Conservation (phyloP, 2,888 invertebrate species). For the Brassicogethes aeneus region DNA sequence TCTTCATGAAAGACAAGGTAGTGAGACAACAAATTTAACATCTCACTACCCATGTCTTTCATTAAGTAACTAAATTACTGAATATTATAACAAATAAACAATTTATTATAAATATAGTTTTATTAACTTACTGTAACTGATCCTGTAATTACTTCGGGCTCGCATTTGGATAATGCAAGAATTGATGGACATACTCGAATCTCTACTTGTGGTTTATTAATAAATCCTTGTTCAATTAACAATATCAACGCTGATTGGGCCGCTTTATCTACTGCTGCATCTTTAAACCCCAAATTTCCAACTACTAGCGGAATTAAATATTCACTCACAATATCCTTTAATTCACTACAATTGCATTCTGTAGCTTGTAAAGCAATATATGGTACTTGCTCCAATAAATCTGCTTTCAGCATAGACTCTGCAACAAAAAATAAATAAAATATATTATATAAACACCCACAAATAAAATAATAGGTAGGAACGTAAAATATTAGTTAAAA, state of each 20-base stretch:
- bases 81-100: background rate
- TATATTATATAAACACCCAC: too few relatives aligned
- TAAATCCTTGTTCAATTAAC: conserved; percentile 55
- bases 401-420: conserved; percentile 53
- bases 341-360: conserved; percentile 28
- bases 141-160: conserved; percentile 46
- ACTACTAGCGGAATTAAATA: conserved; percentile 56
- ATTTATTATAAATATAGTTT: background rate
- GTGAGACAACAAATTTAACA: conserved; percentile 76
- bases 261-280: conserved; percentile 56
- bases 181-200: conserved; percentile 57
- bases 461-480: too few relatives aligned
- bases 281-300: conserved; percentile 50
- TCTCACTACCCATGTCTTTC: conserved; percentile 99
- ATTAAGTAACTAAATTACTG: conserved; percentile 29
- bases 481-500: too few relatives aligned
- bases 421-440: conserved; percentile 25
- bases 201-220: conserved; percentile 51
- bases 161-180: conserved; percentile 46
- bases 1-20: conserved; percentile 97
- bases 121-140: conserved; percentile 48
- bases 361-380: conserved; percentile 54
- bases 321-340: conserved; percentile 46
- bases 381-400: conserved; percentile 59
- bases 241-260: conserved; percentile 54